Evolutionary conservation across 2,888 invertebrate species (phyloP).

Genomic region (Mactromeris polynyma): DNA sequence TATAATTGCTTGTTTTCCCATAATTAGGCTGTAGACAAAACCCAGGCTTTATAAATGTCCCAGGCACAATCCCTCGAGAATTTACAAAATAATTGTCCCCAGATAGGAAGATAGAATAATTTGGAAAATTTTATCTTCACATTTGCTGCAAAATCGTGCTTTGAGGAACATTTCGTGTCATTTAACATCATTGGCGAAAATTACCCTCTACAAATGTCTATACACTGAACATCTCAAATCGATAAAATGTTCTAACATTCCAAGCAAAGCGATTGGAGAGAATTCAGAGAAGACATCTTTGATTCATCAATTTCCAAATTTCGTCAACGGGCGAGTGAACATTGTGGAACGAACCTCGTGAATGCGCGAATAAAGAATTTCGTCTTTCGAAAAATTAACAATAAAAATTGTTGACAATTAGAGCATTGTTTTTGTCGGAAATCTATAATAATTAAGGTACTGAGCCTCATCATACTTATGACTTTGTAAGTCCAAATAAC

Average conservation of each 20-base stretch:
- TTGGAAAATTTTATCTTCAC: slow-evolving; percentile 13
- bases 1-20: no score
- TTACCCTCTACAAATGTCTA: slow-evolving; percentile 9
- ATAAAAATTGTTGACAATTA: no score
- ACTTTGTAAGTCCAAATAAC: no score
- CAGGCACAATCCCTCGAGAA: not conserved
- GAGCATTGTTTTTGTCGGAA: no score
- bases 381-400: no score
- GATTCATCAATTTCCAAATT: not conserved
- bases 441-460: no score
- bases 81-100: slow-evolving; percentile 25
- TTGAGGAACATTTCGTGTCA: slow-evolving; percentile 2
- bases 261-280: not conserved
- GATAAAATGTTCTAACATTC: slow-evolving; percentile 5
- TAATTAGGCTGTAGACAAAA: no score
- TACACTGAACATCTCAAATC: not conserved
- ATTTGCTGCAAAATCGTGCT: slow-evolving; percentile 23
- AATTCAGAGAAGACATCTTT: not conserved
- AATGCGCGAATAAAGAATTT: not conserved
- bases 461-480: no score
- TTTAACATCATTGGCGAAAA: not conserved
- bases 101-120: slow-evolving; percentile 24
- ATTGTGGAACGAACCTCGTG: not conserved
- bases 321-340: not conserved
- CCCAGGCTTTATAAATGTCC: not conserved